Base-by-base conservation (phyloP, 2,888 invertebrate species). In the Podotricha telesiphe region DNA sequence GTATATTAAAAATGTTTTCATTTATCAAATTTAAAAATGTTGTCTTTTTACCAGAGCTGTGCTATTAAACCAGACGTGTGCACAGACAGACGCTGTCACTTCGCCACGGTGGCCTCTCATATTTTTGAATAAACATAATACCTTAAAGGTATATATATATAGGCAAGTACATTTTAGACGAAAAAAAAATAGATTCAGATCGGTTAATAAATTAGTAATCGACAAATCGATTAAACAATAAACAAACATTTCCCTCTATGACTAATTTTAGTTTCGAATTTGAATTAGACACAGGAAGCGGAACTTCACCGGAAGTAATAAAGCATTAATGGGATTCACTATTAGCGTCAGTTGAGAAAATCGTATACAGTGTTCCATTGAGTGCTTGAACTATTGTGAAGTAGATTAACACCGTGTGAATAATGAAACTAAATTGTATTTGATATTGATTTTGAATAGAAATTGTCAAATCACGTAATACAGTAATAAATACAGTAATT, bases 271-370 rank as follows among this genome's bases (percentile, higher is more conserved):
- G 59, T 63, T 62, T 69, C 59, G 61, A 70, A 73, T 64, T 62
- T 69, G 51, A 69, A 70, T 71, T 53, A 63, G 72, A 68, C 69
- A 73, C 76, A 68, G 69, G 69, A 75, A 74, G 72, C 73, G 74
- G 65, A 80, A 79, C 80, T 83, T 77, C 81, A 76, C 80, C 78
- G 80, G 77, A 88, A 86, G 83, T 86, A 87, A 88, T 88, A 86
- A 87, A 84, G 80, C 82, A 82, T 84, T 88, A 86, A 86, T 85
- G 84, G 81, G 79, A 79, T 75, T 74, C 61, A 82, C 83, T 85
- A 86, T 86, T 86, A 86, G 81, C 83, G 79, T 77, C 79, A 77
- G 75, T 77, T 75, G 76, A 77, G 66, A 58, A 50, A 34, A 78
- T 59, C 47, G 75, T 56, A 8, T n/a, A 65, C 11, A 59, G 37